These are phyloP conservation scores for Metridium senile DNA, from an alignment of 92 coral and sea anemone species.

Conservation along the genomic window DNA sequence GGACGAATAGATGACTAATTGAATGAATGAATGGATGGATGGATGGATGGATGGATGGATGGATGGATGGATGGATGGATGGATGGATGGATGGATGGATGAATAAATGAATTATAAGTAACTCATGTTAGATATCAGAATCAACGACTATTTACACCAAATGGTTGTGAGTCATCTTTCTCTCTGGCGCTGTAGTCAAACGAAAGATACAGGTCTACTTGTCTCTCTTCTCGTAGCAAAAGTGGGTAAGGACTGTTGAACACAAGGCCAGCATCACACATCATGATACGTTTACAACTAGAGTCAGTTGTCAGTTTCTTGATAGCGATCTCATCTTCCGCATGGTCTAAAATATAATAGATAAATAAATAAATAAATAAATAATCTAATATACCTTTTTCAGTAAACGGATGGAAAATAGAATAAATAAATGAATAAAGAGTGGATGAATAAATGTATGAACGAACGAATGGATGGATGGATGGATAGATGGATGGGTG, in stretches of 20 bases:
- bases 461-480: too few species aligned
- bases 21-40: too few species aligned
- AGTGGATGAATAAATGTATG: too few species aligned
- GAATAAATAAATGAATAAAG: too few species aligned
- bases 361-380: neutral
- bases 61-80: neutral
- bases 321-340: constrained; percentile 21
- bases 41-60: neutral
- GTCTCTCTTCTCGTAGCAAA: constrained; percentile 62
- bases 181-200: constrained; percentile 83
- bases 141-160: constrained; percentile 19
- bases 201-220: constrained; percentile 74
- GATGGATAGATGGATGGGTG: too few species aligned
- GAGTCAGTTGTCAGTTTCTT: constrained; percentile 22
- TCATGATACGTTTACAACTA: constrained; percentile 51
- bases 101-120: too few species aligned
- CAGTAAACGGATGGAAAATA: too few species aligned
- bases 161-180: constrained; percentile 23
- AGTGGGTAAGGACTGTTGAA: constrained; percentile 82
- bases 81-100: neutral
- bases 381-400: too few species aligned
- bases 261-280: constrained; percentile 82
- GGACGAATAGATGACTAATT: too few species aligned
- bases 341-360: constrained; percentile 2
- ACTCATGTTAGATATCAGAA: too few species aligned